Base-by-base conservation (phyloP, 1,140 invertebrate genomes). In the Penaeus vannamei region DNA sequence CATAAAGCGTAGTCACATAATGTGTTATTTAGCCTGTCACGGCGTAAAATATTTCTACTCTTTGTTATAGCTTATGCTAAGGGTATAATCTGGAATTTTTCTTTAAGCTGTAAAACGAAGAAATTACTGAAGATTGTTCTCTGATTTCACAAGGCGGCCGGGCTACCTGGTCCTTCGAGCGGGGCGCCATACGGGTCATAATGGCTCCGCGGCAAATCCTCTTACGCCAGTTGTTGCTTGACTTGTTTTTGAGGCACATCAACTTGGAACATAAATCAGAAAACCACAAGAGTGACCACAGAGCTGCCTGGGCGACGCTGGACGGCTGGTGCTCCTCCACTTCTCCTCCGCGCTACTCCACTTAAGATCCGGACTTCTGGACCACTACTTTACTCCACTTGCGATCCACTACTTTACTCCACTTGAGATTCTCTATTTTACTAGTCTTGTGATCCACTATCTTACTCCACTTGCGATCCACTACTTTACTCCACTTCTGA, bases 221-320 rank as follows among this genome's bases (percentile, higher is more conserved):
- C 46, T n/a, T 72, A 83, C 62, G 80, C 42, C 80, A 79, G 29
- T 69, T 26, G 42, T n/a, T 69, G 42, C 62, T 29, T 36, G 79
- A 72, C 81, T 83, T 88, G 59, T 85, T 79, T 89, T 79, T 85
- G 81, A 84, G 87, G 29, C 87, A 76, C 81, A 89, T 89, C 87
- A 89, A 62, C 59, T 89, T 62, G 60, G 72, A 66, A 85, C 87
- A 85, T 89, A 89, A 84, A 84, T 89, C 87, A 89, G 82, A 89
- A 61, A 79, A 89, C 87, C 87, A 77, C 87, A 89, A 84, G 81
- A 85, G 69, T 89, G 87, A 89, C 87, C 87, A 88, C 82, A 19
- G 46, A 85, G 81, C 87, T 62, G 60, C 59, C 72, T 61, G 22
- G 42, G 19, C 59, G 22, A 60, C 83, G 36, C 83, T 84, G 84